Conservation (phyloP, 2,888 invertebrate species). For the Eilema caniola region DNA sequence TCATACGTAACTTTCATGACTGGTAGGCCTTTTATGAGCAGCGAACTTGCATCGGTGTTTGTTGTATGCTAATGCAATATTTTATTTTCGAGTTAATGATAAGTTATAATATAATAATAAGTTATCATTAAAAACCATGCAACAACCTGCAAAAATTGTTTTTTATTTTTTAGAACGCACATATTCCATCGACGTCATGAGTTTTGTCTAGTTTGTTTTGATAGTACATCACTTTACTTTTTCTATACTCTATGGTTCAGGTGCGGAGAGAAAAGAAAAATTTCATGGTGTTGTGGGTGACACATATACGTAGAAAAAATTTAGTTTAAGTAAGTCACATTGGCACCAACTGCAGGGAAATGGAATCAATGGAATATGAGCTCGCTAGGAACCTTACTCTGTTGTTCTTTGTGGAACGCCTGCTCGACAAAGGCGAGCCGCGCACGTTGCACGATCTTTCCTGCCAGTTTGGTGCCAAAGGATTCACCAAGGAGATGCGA, state of each 20-base stretch:
- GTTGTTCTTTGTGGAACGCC: constrained; percentile 98
- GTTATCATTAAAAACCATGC: not conserved
- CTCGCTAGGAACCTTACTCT: constrained; percentile 97
- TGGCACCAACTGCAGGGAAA: constrained; percentile 88
- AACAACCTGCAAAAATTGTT: not conserved
- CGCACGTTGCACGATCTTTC: constrained; percentile 98
- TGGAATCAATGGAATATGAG: constrained; percentile 98
- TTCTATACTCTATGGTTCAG: constrained; percentile 75
- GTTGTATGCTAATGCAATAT: not conserved
- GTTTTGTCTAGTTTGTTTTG: constrained; percentile 36
- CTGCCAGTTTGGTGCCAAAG: constrained; percentile 99
- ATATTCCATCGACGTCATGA: constrained; percentile 25
- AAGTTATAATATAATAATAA: no score
- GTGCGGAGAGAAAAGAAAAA: constrained; percentile 76
- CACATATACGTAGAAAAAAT: constrained; percentile 85
- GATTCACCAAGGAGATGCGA: constrained; percentile 99
- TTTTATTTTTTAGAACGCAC: constrained; percentile 3
- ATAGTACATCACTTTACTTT: constrained; percentile 56
- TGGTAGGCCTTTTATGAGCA: not conserved
- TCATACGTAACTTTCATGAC: not conserved
- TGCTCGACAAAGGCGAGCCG: constrained; percentile 98
- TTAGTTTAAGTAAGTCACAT: constrained; percentile 83
- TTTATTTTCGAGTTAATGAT: not conserved
- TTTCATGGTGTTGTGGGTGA: constrained; percentile 87
- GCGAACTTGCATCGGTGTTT: not conserved